Evolutionary conservation across 2,113 vertebrate genomes (phyloP).

Genomic region (Lasiurus borealis): DNA sequence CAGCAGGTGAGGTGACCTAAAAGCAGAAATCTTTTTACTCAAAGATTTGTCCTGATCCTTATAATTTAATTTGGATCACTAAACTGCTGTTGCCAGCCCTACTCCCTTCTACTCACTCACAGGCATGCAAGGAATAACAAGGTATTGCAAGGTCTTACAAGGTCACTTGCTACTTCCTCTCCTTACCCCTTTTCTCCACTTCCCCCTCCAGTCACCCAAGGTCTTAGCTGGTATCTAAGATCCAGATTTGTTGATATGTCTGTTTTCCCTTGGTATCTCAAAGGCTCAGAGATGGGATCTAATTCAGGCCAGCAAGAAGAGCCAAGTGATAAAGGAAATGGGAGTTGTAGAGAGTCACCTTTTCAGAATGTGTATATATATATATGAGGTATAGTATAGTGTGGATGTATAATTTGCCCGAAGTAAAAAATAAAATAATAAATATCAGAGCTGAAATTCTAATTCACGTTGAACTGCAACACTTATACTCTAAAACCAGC

Average conservation of each 20-base stretch:
- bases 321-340: neutral
- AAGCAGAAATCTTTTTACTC: conserved; percentile 62
- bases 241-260: conserved; percentile 24
- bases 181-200: neutral
- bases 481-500: conserved; percentile 10
- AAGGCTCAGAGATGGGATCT: neutral
- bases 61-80: conserved; percentile 33
- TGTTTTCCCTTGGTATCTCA: conserved; percentile 4
- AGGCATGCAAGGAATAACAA: neutral
- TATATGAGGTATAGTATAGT: too few species aligned
- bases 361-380: neutral
- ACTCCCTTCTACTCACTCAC: neutral
- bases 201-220: neutral
- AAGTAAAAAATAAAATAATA: neutral
- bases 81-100: neutral
- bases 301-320: conserved; percentile 8
- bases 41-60: conserved; percentile 14
- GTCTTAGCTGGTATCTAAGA: neutral
- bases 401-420: neutral
- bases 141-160: neutral
- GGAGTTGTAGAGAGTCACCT: neutral
- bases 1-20: conserved; percentile 58
- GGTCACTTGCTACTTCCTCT: neutral
- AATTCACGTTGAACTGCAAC: conserved; percentile 7
- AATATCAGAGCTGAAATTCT: conserved; percentile 39